Percentiles rank a stretch among this genome's conserved stretches.
phyloP scores from a whole-genome alignment of 2,888 invertebrate genomes.

The Adelognathus sp. region DNA sequence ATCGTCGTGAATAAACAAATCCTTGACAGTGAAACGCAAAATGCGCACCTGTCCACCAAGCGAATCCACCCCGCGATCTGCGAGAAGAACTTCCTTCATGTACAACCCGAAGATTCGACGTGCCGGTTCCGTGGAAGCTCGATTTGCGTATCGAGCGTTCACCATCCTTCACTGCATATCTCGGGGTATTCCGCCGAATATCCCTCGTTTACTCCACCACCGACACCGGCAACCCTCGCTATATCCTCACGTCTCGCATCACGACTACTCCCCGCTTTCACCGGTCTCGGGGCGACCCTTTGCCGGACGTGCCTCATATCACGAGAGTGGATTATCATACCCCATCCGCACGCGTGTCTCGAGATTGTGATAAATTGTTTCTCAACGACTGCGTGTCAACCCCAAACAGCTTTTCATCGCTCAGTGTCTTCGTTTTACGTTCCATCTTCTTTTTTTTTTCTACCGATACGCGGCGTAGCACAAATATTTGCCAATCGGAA shows the following conservation, averaged over 20 bases:
- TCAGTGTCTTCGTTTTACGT: constrained; percentile 41
- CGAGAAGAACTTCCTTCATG: constrained; percentile 39
- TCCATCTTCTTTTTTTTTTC: too few species aligned
- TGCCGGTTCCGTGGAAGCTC: constrained; percentile 37
- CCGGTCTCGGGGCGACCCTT: neutral
- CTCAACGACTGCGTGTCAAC: constrained; percentile 35
- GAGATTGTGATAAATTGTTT: constrained; percentile 57
- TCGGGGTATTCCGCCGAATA: neutral
- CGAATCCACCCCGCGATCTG: neutral
- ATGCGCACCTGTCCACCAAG: neutral
- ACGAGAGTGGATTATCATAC: constrained; percentile 51
- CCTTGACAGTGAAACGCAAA: neutral
- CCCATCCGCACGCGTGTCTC: constrained; percentile 35
- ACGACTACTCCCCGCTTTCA: neutral
- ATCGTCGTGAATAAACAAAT: neutral
- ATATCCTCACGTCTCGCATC: constrained; percentile 21
- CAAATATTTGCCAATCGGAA: constrained; percentile 40
- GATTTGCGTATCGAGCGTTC: constrained; percentile 48
- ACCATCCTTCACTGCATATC: neutral
- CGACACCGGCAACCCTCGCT: neutral
- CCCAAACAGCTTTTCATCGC: constrained; percentile 50
- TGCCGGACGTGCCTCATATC: constrained; percentile 48
- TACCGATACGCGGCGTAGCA: neutral
- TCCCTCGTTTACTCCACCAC: constrained; percentile 9
- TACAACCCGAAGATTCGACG: constrained; percentile 37